phyloP scores from a whole-genome alignment of 1,140 invertebrate species.

The Drosophila eugracilis region DNA sequence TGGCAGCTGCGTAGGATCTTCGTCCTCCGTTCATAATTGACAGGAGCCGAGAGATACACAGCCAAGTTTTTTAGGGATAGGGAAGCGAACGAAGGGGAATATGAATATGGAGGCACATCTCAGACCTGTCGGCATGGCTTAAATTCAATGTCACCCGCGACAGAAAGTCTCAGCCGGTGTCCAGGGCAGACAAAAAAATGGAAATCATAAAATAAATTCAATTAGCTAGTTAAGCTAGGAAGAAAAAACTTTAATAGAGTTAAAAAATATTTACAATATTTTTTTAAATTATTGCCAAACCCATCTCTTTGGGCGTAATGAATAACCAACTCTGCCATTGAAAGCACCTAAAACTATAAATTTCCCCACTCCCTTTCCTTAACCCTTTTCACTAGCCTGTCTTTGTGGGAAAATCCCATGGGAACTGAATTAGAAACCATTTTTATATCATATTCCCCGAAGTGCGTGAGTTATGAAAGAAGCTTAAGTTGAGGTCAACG shows the following conservation, averaged over 20 bases:
- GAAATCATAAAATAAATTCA: neutral
- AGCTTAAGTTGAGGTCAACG: slow-evolving; percentile 34
- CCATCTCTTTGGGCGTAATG: neutral
- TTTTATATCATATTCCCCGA: slow-evolving; percentile 51
- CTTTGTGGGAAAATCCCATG: slow-evolving; percentile 9
- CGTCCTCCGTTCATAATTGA: slow-evolving; percentile 35
- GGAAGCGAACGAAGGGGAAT: neutral
- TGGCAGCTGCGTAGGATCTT: slow-evolving; percentile 31
- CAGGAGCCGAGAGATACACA: slow-evolving; percentile 17
- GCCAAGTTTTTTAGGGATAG: slow-evolving; percentile 3
- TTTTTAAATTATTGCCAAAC: too few relatives aligned
- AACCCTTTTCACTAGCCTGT: slow-evolving; percentile 59
- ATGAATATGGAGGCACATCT: slow-evolving; percentile 51
- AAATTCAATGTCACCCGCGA: slow-evolving; percentile 61
- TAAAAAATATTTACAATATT: too few relatives aligned
- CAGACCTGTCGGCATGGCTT: slow-evolving; percentile 60
- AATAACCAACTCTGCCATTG: too few relatives aligned
- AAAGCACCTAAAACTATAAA: too few relatives aligned
- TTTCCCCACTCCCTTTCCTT: slow-evolving; percentile 6
- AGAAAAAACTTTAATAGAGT: too few relatives aligned
- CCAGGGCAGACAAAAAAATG: neutral
- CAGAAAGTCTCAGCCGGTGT: slow-evolving; percentile 15
- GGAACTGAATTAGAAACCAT: slow-evolving; percentile 32
- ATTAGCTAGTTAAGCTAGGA: neutral
- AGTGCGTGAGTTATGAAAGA: slow-evolving; percentile 24